phyloP scores from a whole-genome alignment of 2,888 invertebrate species.

The Rotaria sp. region DNA sequence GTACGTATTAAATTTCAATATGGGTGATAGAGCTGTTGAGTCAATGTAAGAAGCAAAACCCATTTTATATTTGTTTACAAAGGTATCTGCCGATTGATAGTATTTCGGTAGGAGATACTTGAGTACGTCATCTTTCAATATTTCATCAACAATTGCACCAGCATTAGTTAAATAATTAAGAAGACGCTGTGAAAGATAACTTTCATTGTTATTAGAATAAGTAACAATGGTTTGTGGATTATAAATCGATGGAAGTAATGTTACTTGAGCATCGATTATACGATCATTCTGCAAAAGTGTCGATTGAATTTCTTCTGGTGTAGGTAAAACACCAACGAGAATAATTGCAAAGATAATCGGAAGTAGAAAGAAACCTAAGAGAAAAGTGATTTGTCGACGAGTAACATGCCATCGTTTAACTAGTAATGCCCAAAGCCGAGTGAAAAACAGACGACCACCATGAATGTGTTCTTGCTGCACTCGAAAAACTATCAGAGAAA shows the following conservation, averaged over 20 bases:
- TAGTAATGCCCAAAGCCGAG: not conserved
- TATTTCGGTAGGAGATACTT: not conserved
- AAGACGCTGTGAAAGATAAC: not conserved
- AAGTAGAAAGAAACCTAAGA: not conserved
- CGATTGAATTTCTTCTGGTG: not conserved
- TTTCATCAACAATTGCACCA: not conserved
- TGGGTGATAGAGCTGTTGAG: not conserved
- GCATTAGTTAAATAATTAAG: not conserved
- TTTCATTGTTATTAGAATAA: not conserved
- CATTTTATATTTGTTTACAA: not conserved
- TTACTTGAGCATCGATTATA: not conserved
- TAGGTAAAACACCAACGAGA: not conserved
- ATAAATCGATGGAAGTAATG: not conserved
- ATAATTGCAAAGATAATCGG: not conserved
- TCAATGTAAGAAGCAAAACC: not conserved
- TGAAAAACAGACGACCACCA: not conserved
- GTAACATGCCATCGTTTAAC: not conserved
- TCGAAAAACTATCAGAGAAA: not conserved
- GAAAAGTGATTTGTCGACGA: not conserved
- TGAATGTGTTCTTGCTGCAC: not conserved
- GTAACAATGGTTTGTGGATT: not conserved
- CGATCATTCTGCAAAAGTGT: not conserved
- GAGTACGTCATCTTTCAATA: not conserved
- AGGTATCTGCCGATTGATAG: not conserved
- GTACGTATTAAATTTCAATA: not conserved